Base-by-base conservation (phyloP, 2,797 vertebrate species). In the Furcifer pardalis region DNA sequence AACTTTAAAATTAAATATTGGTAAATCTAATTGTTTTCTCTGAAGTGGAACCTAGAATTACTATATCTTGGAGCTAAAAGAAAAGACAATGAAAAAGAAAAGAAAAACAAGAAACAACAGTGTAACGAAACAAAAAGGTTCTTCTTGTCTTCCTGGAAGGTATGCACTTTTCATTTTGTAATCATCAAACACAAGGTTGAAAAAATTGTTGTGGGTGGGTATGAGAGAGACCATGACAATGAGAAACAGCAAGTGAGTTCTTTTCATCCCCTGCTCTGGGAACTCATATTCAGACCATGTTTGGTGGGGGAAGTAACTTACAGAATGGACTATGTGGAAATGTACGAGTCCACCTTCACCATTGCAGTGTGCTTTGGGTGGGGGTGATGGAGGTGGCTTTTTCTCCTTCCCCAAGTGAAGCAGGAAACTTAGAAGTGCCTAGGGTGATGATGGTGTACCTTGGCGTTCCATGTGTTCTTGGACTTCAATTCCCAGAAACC, bases 1-100 rank as follows among this genome's bases (percentile, higher is more conserved):
- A 91, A 81, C 82, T 91, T 91, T 89, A 91, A 91, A 94, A 92
- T 92, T 94, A 94, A 94, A 92, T 93, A 93, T 92, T 93, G 88
- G 87, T 92, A 92, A 93, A 93, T 93, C 84, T 94, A 93, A 93
- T 93, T 94, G 92, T 92, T 85, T 93, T 75, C 83, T 89, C 49
- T 88, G 91, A 92, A 91, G 89, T 87, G 85, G 85, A 93, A 93
- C 86, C 59, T 83, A 68, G 85, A 86, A 89, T 90, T 91, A 86
- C 87, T 78, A 13, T 86, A 85, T 91, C 86, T 89, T 87, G 90
- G 86, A 92, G 81, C 84, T 84, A 83, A 83, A 75, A 73, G 75
- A 19, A 72, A 63, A 62, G 0, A 59, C 84, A 87, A 74, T 68
- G 63, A 15, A 68, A 35, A 73, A 62, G 37, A 19, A 49, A 65